Base-by-base conservation (phyloP, 2,113 vertebrate species). In the Corydoras sp. region DNA sequence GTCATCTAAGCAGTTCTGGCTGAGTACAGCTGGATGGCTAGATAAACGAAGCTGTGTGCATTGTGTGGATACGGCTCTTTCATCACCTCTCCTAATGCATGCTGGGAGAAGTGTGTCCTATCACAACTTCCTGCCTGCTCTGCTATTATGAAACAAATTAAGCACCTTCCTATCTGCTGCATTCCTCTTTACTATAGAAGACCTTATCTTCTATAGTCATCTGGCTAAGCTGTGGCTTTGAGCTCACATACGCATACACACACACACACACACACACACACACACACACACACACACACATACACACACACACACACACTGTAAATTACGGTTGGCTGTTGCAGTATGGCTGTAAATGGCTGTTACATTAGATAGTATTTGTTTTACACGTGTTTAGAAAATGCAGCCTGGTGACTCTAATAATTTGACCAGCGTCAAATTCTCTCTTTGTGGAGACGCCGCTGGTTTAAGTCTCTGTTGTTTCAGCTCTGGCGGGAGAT, bases 21-120 rank as follows among this genome's bases (percentile, higher is more conserved):
- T 55, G 69, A 30, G 59, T 61, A 24, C 68, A 69, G 62, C 75
- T 77, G 75, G 68, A 70, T 62, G 31, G 48, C 54, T 14, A 73
- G 65, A 64, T 77, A 81, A 79, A 76, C 71, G 63, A 18, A 30
- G 30, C 3, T 65, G 35, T 68, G n/a, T 58, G 62, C 70, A 76
- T 80, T 80, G 70, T 76, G 60, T 53, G 31, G 69, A 18, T 48
- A 48, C 55, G 32, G 10, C 29, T 69, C 76, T 78, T 71, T 76
- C 76, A 69, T 62, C 71, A 67, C 74, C 51, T 72, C 24, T 50
- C 69, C 60, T 77, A 79, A 68, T 81, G 81, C 75, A 78, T 71
- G 31, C n/a, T 73, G 72, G 76, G 74, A 75, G 75, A 58, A 68
- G 14, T 18, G 50, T 58, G 71, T 73, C 54, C 61, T 54, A 73